phyloP scores from a whole-genome alignment of 2,888 invertebrate genomes.

The Campaea margaritaria region DNA sequence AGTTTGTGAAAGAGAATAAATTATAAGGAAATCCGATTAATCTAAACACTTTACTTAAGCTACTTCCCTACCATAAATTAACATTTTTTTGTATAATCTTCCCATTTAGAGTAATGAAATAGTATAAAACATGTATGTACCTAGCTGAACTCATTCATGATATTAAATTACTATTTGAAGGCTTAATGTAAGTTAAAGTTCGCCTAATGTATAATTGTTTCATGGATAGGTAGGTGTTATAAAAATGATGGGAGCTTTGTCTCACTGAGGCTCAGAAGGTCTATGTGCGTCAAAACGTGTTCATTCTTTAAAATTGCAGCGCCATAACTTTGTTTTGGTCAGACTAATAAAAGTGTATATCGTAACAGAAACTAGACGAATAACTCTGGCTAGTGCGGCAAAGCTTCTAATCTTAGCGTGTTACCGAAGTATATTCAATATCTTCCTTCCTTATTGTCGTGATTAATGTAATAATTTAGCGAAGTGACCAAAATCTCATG shows the following conservation, averaged over 20 bases:
- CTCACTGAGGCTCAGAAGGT: not conserved
- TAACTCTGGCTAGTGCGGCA: not conserved
- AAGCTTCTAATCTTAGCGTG: conserved; percentile 53
- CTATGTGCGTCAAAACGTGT: not conserved
- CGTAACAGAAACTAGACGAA: too few species aligned
- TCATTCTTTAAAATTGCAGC: too few species aligned
- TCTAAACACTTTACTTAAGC: too few species aligned
- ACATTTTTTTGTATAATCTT: not conserved
- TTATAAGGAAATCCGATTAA: too few species aligned
- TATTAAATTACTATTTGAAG: not conserved
- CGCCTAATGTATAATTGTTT: conserved; percentile 26
- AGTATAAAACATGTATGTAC: conserved; percentile 1
- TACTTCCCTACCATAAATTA: not conserved
- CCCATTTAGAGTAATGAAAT: not conserved
- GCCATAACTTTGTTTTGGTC: too few species aligned
- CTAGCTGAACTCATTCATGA: conserved; percentile 9
- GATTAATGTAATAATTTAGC: conserved; percentile 42
- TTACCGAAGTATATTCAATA: conserved; percentile 54
- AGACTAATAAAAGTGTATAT: too few species aligned
- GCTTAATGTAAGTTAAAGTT: conserved; percentile 15
- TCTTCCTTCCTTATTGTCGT: conserved; percentile 49
- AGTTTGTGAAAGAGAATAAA: too few species aligned
- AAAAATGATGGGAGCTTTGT: conserved; percentile 23
- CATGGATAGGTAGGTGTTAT: conserved; percentile 29
- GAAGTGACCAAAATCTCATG: conserved; percentile 70